Evolutionary conservation across 2,113 vertebrate genomes (phyloP), one percentile per base, ranked within the genome.

Genomic region (Seriola rivoliana): DNA sequence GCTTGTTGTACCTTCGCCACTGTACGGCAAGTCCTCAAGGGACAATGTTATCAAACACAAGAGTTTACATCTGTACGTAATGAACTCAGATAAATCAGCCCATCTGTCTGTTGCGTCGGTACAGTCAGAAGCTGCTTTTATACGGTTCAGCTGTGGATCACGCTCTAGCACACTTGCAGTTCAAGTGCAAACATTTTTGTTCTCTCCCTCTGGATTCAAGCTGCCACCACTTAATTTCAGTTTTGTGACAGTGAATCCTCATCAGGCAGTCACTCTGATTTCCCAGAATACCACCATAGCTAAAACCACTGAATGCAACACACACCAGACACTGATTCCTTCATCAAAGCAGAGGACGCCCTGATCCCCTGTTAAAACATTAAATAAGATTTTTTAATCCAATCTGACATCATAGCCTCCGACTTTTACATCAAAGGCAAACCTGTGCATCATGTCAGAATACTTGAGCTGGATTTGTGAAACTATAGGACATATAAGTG

Each of bases 201-300:
- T 10, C 12, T 13, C 29, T 86, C 68, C 69, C 44, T 2, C 13
- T 1, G 13, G 81, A 80, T 63, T 85, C 11, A 29, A 64, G 40
- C 21, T 75, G 75, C 59, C 32, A 70, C 48, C 16, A 66, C 69
- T 85, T 77, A 23, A 88, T 88, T 86, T 85, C 52, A 72, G 85
- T 55, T 68, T 78, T 82, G 38, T 71, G 81, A 77, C 82, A 67
- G 70, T 44, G 63, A 82, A 71, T 68, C 42, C 86, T 80, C 75
- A 78, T 82, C 68, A 80, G 55, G 54, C 40, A 70, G 32, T 84
- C 75, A 62, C 38, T 85, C 62, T 74, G 68, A 85, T 91, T 91
- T 88, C 83, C 88, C 85, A 32, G 72, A 86, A 88, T 86, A 50
- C 75, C 48, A 14, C 44, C 23, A 25, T 19, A 55, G 81, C 69